Evolutionary conservation across 2,888 invertebrate species (phyloP).

Genomic region (Strigamia crassipes): DNA sequence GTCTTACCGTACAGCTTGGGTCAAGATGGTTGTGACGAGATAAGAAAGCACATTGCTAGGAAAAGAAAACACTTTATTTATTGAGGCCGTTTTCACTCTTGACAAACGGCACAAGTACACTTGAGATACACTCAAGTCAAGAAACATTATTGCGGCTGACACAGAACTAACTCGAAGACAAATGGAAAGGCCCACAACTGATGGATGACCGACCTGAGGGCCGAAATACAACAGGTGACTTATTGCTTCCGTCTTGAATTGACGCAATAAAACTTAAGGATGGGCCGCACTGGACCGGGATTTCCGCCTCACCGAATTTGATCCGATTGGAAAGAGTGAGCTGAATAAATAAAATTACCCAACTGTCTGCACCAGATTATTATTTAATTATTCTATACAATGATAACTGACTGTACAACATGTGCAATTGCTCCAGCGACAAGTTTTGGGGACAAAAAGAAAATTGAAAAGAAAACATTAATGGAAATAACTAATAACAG

Average conservation of each 20-base stretch:
- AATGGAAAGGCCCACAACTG: constrained; percentile 34
- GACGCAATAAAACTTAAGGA: constrained; percentile 9
- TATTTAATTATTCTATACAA: background rate
- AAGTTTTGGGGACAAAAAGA: too few species aligned
- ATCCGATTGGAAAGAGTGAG: background rate
- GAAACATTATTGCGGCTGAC: constrained; percentile 34
- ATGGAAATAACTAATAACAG: too few species aligned
- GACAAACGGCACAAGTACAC: constrained; percentile 29
- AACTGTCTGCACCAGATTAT: background rate
- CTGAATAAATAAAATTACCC: background rate
- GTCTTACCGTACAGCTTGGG: constrained; percentile 14
- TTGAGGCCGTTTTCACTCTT: constrained; percentile 31
- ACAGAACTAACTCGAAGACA: constrained; percentile 8
- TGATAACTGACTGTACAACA: too few species aligned
- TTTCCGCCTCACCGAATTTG: background rate
- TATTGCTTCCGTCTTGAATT: constrained; percentile 8
- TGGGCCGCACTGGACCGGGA: background rate
- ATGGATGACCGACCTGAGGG: constrained; percentile 34
- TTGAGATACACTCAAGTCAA: constrained; percentile 31
- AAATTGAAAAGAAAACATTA: too few species aligned
- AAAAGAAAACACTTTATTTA: constrained; percentile 27
- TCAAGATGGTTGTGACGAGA: constrained; percentile 17
- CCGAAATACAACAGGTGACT: background rate
- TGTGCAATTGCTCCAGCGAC: too few species aligned
- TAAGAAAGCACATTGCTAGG: background rate